Base-by-base conservation (phyloP, 2,888 invertebrate species). In the Mycogona germanica region DNA sequence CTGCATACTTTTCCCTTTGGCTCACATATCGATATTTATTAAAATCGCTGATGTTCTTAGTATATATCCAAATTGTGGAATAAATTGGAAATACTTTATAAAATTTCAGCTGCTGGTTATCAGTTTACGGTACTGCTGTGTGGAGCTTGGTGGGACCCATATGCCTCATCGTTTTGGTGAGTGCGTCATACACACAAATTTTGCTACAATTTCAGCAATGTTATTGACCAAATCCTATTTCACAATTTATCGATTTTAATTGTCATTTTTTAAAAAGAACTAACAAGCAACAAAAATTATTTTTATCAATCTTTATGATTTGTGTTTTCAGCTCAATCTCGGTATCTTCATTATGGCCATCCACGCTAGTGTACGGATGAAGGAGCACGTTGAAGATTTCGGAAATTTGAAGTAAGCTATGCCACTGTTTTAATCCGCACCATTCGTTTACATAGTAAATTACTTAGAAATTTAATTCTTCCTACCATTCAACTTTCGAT, bases 81-180 rank as follows among this genome's bases (percentile, higher is more conserved):
- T n/a, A n/a, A n/a, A n/a, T n/a, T n/a, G n/a, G n/a, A n/a, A n/a
- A n/a, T n/a, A n/a, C 28, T 2, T n/a, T 30, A 47, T 47, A 38
- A 12, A 47, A 12, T 47, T 71, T 44, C 70, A 93, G 93, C 69
- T 96, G 96, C 70, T 96, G 95, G 95, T 76, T 96, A 58, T 87
- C 88, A 7, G 81, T 92, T 40, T 88, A 91, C 67, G 92, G 93
- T 68, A 83, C 86, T 23, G 87, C 93, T 23, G 85, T 95, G 42
- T 96, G 95, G 95, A 87, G 92, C 74, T 78, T 95, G 64, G 88
- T 95, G 61, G 87, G 89, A 2, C 95, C 96, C 5, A 83, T 92
- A 29, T 84, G 81, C 30, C 76, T 81, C 56, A 79, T 85, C 64
- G 85, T 88, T 0, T 70, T 80, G 28, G 78, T 84, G 4, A 63